Evolutionary conservation across 2,888 invertebrate genomes (phyloP).

Genomic region (Spisula subtruncata): DNA sequence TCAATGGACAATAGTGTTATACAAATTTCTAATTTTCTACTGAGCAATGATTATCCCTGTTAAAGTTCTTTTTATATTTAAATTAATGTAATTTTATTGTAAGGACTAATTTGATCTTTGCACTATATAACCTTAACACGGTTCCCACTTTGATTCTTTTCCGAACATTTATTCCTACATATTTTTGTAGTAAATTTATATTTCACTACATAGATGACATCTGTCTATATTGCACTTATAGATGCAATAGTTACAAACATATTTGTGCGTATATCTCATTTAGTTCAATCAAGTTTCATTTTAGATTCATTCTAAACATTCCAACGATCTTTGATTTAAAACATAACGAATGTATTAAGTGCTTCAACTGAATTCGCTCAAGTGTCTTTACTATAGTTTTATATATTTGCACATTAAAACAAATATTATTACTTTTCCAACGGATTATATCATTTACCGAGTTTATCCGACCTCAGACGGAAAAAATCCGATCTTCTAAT

Average conservation of each 20-base stretch:
- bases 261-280: not conserved
- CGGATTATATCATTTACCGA: not conserved
- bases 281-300: not conserved
- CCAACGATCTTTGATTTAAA: not conserved
- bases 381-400: too few species aligned
- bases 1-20: not conserved
- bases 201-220: not conserved
- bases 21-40: not conserved
- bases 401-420: not conserved
- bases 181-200: not conserved
- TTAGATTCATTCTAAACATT: not conserved
- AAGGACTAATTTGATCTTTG: not conserved
- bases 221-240: not conserved
- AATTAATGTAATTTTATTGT: too few species aligned
- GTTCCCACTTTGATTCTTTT: too few species aligned
- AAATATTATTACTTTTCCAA: not conserved
- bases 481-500: not conserved
- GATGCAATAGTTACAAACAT: not conserved
- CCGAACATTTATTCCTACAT: not conserved
- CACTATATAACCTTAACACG: too few species aligned
- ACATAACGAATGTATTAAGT: not conserved
- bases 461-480: not conserved
- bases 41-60: not conserved
- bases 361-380: too few species aligned
- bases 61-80: not conserved